Conservation (phyloP, 2,888 invertebrate species). For the Muschampia plurimacula region DNA sequence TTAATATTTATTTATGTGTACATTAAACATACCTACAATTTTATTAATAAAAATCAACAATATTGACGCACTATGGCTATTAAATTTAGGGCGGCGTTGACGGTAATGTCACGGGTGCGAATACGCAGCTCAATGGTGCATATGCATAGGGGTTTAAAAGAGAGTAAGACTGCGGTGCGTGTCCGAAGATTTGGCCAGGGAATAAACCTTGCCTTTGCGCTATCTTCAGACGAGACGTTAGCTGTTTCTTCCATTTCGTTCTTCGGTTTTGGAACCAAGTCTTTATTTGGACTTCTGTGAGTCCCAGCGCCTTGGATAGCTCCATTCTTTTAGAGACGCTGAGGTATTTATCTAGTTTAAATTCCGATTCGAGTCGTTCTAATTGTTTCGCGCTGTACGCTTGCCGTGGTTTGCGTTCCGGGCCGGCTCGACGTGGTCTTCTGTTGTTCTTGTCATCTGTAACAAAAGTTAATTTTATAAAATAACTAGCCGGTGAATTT, state of each 20-base stretch:
- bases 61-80: background rate
- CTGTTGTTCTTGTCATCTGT: constrained; percentile 93
- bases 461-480: constrained; percentile 36
- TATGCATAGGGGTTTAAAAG: constrained; percentile 87
- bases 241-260: constrained; percentile 99
- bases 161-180: constrained; percentile 86
- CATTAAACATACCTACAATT: no score
- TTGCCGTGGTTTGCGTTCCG: constrained; percentile 97
- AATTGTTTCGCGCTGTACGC: constrained; percentile 98
- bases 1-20: no score
- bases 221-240: constrained; percentile 95
- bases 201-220: constrained; percentile 94
- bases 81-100: constrained; percentile 64
- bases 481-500: background rate
- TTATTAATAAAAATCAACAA: no score
- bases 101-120: constrained; percentile 82
- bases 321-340: constrained; percentile 98
- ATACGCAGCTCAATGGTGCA: constrained; percentile 86
- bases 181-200: constrained; percentile 88
- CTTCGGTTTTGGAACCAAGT: constrained; percentile 98
- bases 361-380: constrained; percentile 96
- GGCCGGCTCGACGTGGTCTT: constrained; percentile 93
- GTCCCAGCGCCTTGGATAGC: constrained; percentile 93
- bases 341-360: constrained; percentile 97
- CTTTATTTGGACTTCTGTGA: constrained; percentile 98